These are phyloP conservation scores for Scrobipalpa atriplicella DNA, from an alignment of 2,888 invertebrate genomes.

Conservation along the genomic window DNA sequence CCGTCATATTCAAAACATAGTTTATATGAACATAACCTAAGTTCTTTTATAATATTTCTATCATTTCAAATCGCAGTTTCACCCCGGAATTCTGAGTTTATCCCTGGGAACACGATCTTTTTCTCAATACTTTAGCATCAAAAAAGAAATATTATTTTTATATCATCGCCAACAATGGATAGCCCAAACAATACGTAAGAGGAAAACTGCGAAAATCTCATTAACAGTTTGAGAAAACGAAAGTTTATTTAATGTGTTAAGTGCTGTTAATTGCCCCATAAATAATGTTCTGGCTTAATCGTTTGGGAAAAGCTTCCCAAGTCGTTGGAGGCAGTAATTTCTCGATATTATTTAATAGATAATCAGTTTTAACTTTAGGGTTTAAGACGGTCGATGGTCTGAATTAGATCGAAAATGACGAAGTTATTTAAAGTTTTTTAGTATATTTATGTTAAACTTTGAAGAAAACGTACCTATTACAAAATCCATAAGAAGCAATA, in stretches of 20 bases:
- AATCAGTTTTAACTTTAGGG: neutral
- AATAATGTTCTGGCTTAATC: slow-evolving; percentile 37
- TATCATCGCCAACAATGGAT: neutral
- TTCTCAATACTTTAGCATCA: neutral
- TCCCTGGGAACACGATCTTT: too few species aligned
- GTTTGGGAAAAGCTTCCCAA: neutral
- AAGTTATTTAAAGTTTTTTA: too few species aligned
- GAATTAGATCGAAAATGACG: too few species aligned
- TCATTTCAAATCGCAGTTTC: too few species aligned
- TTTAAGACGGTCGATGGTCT: neutral
- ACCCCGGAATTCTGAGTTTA: too few species aligned
- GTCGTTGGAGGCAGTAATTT: neutral
- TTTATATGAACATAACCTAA: too few species aligned
- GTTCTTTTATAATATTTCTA: too few species aligned
- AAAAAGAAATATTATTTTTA: slow-evolving; percentile 10
- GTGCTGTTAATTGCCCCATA: slow-evolving; percentile 46
- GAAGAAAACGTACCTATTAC: too few species aligned
- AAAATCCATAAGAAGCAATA: too few species aligned
- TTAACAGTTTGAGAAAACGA: slow-evolving; percentile 20
- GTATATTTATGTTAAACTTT: too few species aligned
- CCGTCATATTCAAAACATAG: too few species aligned
- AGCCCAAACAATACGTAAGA: slow-evolving; percentile 18
- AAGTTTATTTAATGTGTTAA: slow-evolving; percentile 40
- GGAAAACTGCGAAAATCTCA: slow-evolving; percentile 25
- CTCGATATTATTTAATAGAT: slow-evolving; percentile 7